phyloP scores from a whole-genome alignment of 2,797 vertebrate species.

The Chrysocyon brachyurus region DNA sequence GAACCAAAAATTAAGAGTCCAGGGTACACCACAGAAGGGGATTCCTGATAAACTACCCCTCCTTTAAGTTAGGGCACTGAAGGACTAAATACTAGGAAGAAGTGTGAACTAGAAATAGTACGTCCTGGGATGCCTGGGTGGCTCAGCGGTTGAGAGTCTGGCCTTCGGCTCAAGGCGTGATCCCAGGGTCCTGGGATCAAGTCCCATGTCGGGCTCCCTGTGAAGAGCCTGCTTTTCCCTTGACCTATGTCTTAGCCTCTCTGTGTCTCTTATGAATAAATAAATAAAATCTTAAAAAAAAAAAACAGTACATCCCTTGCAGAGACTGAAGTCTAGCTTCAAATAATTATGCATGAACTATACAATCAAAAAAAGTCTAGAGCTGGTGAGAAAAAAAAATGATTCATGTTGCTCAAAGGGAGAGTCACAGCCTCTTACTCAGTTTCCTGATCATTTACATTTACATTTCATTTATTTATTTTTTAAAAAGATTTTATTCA shows the following conservation, averaged over 20 bases:
- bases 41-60: neutral
- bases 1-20: neutral
- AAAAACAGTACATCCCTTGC: neutral
- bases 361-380: neutral
- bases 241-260: no score
- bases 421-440: neutral
- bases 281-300: no score
- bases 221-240: no score
- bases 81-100: neutral
- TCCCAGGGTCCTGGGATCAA: no score
- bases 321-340: neutral
- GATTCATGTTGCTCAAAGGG: neutral
- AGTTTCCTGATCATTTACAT: neutral
- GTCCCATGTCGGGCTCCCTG: no score
- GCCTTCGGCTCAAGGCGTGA: no score
- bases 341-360: neutral
- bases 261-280: no score
- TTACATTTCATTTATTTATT: conserved; percentile 11
- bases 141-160: no score
- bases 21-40: neutral
- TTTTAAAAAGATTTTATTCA: no score
- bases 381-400: conserved; percentile 18
- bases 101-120: neutral
- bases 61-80: neutral
- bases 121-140: no score